A percentile compares a stretch with the other conserved stretches of the same genome.
Evolutionary conservation across 2,797 vertebrate genomes (phyloP).

Genomic region (Myotis findleyi): DNA sequence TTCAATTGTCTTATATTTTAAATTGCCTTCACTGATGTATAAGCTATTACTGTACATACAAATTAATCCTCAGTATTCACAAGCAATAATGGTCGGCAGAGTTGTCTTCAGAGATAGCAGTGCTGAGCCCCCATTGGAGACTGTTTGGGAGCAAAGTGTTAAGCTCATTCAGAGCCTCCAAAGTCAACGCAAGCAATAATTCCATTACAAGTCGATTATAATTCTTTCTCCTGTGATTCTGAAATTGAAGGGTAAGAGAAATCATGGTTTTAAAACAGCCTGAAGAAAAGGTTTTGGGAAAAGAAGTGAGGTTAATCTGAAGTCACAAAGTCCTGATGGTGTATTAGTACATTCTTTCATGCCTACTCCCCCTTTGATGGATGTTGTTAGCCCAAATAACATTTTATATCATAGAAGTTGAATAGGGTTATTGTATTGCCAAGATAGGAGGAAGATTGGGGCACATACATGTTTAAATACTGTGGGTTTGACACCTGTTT

Average conservation of each 20-base stretch:
- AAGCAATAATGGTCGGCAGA: constrained; percentile 89
- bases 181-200: constrained; percentile 88
- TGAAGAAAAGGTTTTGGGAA: constrained; percentile 59
- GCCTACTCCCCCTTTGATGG: constrained; percentile 78
- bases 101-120: constrained; percentile 79
- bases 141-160: constrained; percentile 80
- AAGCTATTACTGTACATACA: constrained; percentile 85
- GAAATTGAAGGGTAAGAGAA: constrained; percentile 73
- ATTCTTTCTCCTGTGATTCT: constrained; percentile 81
- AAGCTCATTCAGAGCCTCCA: constrained; percentile 84
- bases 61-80: constrained; percentile 89
- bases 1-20: constrained; percentile 81
- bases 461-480: constrained; percentile 79
- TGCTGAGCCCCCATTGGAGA: constrained; percentile 85
- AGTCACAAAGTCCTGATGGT: constrained; percentile 59
- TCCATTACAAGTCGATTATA: constrained; percentile 71
- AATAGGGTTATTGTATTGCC: constrained; percentile 56
- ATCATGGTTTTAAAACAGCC: constrained; percentile 57
- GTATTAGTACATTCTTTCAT: constrained; percentile 39
- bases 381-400: constrained; percentile 81
- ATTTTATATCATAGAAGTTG: constrained; percentile 64
- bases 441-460: constrained; percentile 54
- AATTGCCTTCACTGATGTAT: constrained; percentile 84
- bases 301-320: constrained; percentile 74
- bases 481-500: constrained; percentile 92